These are phyloP conservation scores for Cheilosia pagana DNA, from an alignment of 2,888 invertebrate genomes.

Conservation along the genomic window DNA sequence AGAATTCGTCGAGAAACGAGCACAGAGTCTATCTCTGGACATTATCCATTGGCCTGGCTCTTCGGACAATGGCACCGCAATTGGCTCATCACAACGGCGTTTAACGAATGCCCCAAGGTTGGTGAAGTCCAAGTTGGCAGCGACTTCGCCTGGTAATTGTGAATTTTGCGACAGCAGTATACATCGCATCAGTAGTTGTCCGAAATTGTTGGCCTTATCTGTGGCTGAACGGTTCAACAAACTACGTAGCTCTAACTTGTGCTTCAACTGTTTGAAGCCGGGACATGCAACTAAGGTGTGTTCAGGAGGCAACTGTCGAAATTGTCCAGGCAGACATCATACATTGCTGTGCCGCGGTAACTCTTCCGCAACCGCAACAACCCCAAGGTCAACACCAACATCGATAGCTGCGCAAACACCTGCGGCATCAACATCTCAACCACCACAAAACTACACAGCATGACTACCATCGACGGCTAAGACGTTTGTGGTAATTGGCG, in stretches of 20 bases:
- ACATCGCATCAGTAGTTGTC: constrained; percentile 27
- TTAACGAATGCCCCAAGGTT: not conserved
- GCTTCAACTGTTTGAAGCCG: constrained; percentile 32
- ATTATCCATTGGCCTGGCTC: not conserved
- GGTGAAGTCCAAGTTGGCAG: constrained; percentile 23
- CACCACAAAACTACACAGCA: constrained; percentile 1
- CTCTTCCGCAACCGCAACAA: not conserved
- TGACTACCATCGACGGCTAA: constrained; percentile 16
- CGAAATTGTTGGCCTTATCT: constrained; percentile 3
- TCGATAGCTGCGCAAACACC: not conserved
- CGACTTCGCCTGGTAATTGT: constrained; percentile 27
- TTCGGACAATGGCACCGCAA: constrained; percentile 1
- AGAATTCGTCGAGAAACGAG: not conserved
- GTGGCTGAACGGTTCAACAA: constrained; percentile 40
- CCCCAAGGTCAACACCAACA: not conserved
- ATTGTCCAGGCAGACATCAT: constrained; percentile 16
- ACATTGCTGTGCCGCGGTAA: constrained; percentile 9
- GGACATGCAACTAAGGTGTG: not conserved
- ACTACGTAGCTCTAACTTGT: constrained; percentile 16
- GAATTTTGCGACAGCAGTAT: constrained; percentile 23
- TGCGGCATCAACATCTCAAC: not conserved
- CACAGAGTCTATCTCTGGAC: no score
- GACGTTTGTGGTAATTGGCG: constrained; percentile 34
- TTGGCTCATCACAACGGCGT: constrained; percentile 9
- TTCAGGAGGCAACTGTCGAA: constrained; percentile 4